A percentile compares a stretch with the other conserved stretches of the same genome.
Evolutionary conservation across 2,888 invertebrate species (phyloP).

Genomic region (Cryptocephalus primarius): DNA sequence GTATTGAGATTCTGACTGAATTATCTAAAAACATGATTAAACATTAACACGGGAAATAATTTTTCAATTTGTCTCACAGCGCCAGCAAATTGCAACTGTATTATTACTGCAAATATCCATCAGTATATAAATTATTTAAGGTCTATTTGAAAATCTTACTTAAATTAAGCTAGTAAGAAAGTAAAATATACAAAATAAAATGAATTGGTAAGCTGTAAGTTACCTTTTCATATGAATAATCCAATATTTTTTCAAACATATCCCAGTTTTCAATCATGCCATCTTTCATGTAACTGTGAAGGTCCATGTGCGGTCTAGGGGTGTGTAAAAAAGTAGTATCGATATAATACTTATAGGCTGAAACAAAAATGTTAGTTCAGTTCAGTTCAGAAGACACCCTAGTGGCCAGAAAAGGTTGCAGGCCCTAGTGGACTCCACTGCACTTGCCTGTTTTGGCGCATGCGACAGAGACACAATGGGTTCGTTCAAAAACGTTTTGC

Average conservation of each 20-base stretch:
- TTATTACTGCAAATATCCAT: no score
- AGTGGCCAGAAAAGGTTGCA: no score
- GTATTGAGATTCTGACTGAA: conserved; percentile 87
- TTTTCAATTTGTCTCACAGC: no score
- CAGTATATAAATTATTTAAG: neutral
- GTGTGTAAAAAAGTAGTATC: conserved; percentile 90
- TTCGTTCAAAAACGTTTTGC: no score
- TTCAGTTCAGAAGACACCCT: no score
- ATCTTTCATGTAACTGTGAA: conserved; percentile 89
- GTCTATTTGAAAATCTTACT: neutral
- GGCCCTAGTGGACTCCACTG: no score
- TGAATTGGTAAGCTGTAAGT: neutral
- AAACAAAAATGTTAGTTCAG: no score
- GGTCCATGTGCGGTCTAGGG: conserved; percentile 80
- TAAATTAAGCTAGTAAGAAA: no score
- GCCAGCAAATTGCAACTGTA: no score
- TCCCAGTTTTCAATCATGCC: conserved; percentile 99
- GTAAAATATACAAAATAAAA: neutral
- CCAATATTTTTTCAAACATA: conserved; percentile 89
- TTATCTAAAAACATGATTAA: conserved; percentile 44
- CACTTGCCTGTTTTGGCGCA: no score
- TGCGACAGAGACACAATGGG: no score
- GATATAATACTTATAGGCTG: conserved; percentile 64
- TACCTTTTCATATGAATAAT: conserved; percentile 85
- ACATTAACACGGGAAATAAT: neutral